Base-by-base conservation (phyloP, 2,113 vertebrate species). In the Butorides virescens region DNA sequence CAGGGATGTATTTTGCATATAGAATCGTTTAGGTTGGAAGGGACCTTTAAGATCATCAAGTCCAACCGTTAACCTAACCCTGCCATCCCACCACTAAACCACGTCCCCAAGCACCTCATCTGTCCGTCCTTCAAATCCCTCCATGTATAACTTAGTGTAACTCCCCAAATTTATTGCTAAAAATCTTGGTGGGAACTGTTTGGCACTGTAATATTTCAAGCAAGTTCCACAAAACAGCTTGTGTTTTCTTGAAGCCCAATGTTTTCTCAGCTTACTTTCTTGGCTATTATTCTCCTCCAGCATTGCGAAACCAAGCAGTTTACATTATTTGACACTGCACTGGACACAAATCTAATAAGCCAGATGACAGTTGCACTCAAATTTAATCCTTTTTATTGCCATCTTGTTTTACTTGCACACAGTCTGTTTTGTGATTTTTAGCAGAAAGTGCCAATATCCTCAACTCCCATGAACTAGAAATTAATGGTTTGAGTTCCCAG, bases 211-310 rank as follows among this genome's bases (percentile, higher is more conserved):
- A 7, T 44, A 50, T 55, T 90, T 76, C 17, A 56, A 70, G 53
- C 19, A 86, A 70, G 23, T 76, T 62, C 22, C 49, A 88, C 50
- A 79, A 50, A 66, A 58, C 10, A 76, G 23, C 39, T 58, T 20
- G 7, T 18, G 15, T 30, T 42, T 92, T 67, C 12, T 49, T 59
- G 25, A 82, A 93, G 67, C 8, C 9, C 29, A 63, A 0, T 73
- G 77, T 88, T 76, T 81, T 88, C 36, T 71, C 65, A 90, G 66
- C 53, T 91, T 63, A 39, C 44, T 93, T 88, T 50, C 61, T 88
- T 86, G 55, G 59, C 53, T 86, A 12, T 39, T 61, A 6, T 32
- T 63, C 23, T 76, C 42, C 58, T 58, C 53, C 18, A 47, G 78
- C 3, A 4, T 29, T 79, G 52, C 1, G 0, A 73, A 88, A 77